phyloP scores from a whole-genome alignment of 1,140 invertebrate genomes.

The Cydia amplana region DNA sequence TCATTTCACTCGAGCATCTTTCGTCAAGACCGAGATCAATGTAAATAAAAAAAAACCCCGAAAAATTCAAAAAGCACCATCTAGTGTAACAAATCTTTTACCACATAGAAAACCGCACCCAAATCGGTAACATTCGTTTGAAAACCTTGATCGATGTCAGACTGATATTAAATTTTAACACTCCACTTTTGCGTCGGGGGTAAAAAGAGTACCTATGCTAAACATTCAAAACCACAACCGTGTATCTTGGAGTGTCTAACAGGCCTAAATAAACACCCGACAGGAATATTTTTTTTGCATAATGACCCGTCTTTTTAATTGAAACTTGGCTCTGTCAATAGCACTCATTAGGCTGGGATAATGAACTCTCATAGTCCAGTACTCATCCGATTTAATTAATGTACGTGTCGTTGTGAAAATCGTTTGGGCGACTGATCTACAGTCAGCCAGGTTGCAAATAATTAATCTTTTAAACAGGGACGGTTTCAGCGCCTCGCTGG shows the following conservation, averaged over 20 bases:
- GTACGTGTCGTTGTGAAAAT: slow-evolving; percentile 1
- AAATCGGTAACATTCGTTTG: too few species aligned
- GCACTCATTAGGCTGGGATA: slow-evolving; percentile 7
- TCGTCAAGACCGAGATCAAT: too few species aligned
- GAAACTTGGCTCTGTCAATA: slow-evolving; percentile 9
- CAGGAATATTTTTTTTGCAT: background rate
- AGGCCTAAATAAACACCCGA: background rate
- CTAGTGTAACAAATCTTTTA: too few species aligned
- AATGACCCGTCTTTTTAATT: background rate
- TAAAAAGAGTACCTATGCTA: too few species aligned
- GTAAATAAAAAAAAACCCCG: too few species aligned
- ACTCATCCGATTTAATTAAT: slow-evolving; percentile 23
- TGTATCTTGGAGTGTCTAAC: background rate
- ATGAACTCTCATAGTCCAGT: slow-evolving; percentile 13
- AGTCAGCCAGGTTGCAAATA: slow-evolving; percentile 20
- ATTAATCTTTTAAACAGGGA: slow-evolving; percentile 25
- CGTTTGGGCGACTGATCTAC: slow-evolving; percentile 8
- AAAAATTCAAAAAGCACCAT: too few species aligned
- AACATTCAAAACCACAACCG: background rate
- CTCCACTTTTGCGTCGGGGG: too few species aligned
- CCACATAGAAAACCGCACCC: too few species aligned
- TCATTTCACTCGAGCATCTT: too few species aligned
- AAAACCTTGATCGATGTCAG: too few species aligned
- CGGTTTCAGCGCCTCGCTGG: slow-evolving; percentile 6
- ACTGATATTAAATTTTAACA: too few species aligned